Conservation (phyloP, 2,888 invertebrate species). For the Troilus luridus region DNA sequence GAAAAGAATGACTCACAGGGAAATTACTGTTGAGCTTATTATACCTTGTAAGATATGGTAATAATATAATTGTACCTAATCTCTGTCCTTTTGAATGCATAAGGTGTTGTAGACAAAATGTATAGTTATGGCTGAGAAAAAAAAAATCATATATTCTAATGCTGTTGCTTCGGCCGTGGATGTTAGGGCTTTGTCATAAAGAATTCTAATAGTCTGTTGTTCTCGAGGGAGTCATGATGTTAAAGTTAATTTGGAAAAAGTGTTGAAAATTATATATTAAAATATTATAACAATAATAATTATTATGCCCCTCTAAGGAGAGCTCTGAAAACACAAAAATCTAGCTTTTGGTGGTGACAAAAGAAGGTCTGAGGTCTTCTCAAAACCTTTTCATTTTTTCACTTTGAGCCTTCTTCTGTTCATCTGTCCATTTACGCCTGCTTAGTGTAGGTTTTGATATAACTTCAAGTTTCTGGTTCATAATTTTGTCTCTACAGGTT, state of each 20-base stretch:
- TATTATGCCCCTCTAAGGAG: too few relatives aligned
- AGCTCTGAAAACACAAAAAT: too few relatives aligned
- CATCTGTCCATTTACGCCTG: too few relatives aligned
- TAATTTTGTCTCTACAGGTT: too few relatives aligned
- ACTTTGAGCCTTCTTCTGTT: too few relatives aligned
- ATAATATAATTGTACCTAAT: slow-evolving; percentile 58
- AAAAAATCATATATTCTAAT: slow-evolving; percentile 43
- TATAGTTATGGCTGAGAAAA: slow-evolving; percentile 21
- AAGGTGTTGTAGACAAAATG: slow-evolving; percentile 53
- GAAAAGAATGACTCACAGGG: slow-evolving; percentile 53
- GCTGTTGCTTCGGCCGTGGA: not conserved
- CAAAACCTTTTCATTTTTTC: too few relatives aligned
- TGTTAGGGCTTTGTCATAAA: not conserved
- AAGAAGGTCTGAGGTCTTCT: too few relatives aligned
- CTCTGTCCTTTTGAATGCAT: slow-evolving; percentile 56
- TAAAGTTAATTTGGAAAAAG: not conserved
- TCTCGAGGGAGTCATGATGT: not conserved
- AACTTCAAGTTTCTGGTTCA: too few relatives aligned
- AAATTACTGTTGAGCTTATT: slow-evolving; percentile 55
- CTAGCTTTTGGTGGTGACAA: too few relatives aligned
- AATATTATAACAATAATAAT: too few relatives aligned
- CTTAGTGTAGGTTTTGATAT: too few relatives aligned
- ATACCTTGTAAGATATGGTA: slow-evolving; percentile 56
- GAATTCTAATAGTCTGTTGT: not conserved
- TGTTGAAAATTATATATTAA: too few relatives aligned